Percentiles rank a stretch among this genome's conserved stretches.
Conservation (phyloP, 1,140 invertebrate species). For the Aphelinus atriplicis region DNA sequence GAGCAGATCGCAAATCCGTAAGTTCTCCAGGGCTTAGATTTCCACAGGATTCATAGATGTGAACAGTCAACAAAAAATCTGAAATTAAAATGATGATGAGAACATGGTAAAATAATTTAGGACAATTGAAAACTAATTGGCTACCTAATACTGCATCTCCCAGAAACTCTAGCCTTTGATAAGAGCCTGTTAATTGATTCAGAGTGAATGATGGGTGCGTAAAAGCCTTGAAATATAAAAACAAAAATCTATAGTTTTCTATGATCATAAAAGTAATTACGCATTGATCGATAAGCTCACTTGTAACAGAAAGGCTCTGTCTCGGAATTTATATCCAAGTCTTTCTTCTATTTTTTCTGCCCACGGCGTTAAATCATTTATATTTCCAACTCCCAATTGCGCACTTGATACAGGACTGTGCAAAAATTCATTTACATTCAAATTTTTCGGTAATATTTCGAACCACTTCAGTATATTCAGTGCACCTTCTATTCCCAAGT, state of each 20-base stretch:
- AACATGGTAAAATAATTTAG: constrained; percentile 6
- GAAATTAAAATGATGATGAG: constrained; percentile 28
- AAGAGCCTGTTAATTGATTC: constrained; percentile 88
- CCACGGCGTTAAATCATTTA: constrained; percentile 63
- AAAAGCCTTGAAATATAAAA: constrained; percentile 77
- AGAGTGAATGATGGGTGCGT: constrained; percentile 91
- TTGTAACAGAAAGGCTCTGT: constrained; percentile 68
- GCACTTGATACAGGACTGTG: constrained; percentile 44
- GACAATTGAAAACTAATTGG: background rate
- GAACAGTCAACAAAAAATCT: constrained; percentile 91
- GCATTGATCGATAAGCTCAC: constrained; percentile 50
- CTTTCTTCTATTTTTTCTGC: constrained; percentile 69
- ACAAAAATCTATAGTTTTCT: constrained; percentile 1
- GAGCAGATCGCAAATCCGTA: constrained; percentile 90
- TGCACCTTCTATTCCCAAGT: constrained; percentile 68
- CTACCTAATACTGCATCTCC: constrained; percentile 90
- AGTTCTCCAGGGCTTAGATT: constrained; percentile 83
- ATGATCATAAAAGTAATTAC: background rate
- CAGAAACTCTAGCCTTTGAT: constrained; percentile 94
- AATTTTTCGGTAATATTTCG: constrained; percentile 69
- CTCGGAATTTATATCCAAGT: constrained; percentile 74
- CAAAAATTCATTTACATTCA: constrained; percentile 52
- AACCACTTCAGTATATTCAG: constrained; percentile 80
- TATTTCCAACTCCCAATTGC: constrained; percentile 54
- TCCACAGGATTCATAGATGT: constrained; percentile 81